phyloP scores from a whole-genome alignment of 2,113 vertebrate species.

The Cinclus cinclus region DNA sequence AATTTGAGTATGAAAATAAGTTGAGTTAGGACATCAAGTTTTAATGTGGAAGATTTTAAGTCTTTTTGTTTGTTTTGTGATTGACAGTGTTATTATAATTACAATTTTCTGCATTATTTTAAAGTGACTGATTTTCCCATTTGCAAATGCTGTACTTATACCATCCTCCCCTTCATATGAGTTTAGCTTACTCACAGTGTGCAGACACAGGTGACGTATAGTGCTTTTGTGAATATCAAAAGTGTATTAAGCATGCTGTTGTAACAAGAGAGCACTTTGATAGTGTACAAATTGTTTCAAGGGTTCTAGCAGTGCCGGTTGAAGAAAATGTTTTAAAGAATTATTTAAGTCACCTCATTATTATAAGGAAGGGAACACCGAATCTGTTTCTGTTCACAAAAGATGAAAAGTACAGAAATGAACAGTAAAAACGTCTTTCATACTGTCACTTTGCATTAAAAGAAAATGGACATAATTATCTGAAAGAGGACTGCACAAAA shows the following conservation, averaged over 20 bases:
- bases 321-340: neutral
- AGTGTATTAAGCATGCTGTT: neutral
- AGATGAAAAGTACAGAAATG: neutral
- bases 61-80: neutral
- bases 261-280: neutral
- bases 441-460: neutral
- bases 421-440: neutral
- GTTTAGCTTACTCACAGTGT: neutral
- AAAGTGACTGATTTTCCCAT: neutral
- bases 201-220: neutral
- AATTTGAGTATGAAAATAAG: neutral
- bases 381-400: neutral
- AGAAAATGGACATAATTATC: neutral
- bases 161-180: neutral
- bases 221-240: neutral
- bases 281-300: neutral
- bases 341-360: neutral
- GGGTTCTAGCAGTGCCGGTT: neutral
- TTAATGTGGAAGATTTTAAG: neutral
- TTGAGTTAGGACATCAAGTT: neutral
- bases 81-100: neutral
- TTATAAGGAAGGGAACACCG: neutral
- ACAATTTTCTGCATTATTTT: neutral
- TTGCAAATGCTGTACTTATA: neutral
- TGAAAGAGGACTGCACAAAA: neutral